These are phyloP conservation scores for Tetanocera ferruginea DNA, from an alignment of 2,888 invertebrate species.

Conservation along the genomic window DNA sequence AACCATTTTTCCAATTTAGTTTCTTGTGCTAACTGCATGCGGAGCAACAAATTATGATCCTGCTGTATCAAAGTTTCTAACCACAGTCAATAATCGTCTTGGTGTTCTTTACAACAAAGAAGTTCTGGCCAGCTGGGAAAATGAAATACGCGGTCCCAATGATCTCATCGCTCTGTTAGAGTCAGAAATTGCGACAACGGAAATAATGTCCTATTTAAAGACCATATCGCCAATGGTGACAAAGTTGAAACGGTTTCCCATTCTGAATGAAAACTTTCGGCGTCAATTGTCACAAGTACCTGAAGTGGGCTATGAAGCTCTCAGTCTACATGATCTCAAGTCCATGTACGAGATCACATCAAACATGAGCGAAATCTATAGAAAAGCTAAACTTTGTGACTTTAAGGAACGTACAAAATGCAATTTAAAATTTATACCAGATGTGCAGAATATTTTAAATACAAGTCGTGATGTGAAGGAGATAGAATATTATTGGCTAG, in stretches of 20 bases:
- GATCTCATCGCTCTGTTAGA: constrained; percentile 53
- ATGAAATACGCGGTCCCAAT: constrained; percentile 59
- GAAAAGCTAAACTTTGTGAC: constrained; percentile 82
- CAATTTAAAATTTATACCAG: constrained; percentile 78
- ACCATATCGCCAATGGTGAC: constrained; percentile 50
- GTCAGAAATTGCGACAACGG: constrained; percentile 57
- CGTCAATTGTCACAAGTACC: constrained; percentile 83
- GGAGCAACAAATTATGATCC: background rate
- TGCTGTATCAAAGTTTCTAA: constrained; percentile 52
- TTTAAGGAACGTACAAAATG: constrained; percentile 75
- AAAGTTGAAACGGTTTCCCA: constrained; percentile 61
- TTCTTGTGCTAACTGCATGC: too few species aligned
- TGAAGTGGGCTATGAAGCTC: constrained; percentile 78
- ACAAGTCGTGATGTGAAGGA: constrained; percentile 58
- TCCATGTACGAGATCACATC: constrained; percentile 75
- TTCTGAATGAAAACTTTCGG: constrained; percentile 76
- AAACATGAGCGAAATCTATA: constrained; percentile 82
- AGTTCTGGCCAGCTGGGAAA: constrained; percentile 56
- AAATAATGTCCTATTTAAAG: constrained; percentile 55
- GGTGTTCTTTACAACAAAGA: constrained; percentile 59
- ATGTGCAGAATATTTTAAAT: constrained; percentile 62
- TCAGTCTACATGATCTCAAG: constrained; percentile 76
- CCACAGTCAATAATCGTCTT: constrained; percentile 57
- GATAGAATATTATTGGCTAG: constrained; percentile 65
- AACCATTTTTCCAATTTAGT: too few species aligned